phyloP scores from a whole-genome alignment of 2,888 invertebrate genomes.

The Leptogaster cylindrica region DNA sequence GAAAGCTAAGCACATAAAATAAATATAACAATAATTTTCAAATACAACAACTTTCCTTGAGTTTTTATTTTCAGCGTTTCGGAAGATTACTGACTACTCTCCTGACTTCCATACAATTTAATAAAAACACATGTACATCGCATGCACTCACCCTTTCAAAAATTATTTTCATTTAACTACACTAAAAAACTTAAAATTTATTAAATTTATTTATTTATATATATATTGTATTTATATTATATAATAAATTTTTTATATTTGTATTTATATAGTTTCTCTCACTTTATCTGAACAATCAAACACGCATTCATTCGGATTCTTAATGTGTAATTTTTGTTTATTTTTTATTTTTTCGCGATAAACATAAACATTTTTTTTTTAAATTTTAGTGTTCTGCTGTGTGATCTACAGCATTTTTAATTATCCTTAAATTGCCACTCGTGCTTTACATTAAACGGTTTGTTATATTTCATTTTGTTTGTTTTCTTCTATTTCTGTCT shows the following conservation, averaged over 20 bases:
- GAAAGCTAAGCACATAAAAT: not conserved
- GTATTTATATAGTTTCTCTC: constrained; percentile 34
- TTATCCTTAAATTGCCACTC: constrained; percentile 32
- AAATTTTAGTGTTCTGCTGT: not conserved
- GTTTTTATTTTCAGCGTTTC: constrained; percentile 5
- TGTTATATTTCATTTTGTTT: constrained; percentile 3
- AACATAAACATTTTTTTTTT: constrained; percentile 9
- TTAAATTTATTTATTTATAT: constrained; percentile 46
- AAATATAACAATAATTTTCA: not conserved
- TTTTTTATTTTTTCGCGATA: too few relatives aligned
- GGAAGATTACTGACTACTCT: too few relatives aligned
- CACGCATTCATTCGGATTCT: constrained; percentile 14
- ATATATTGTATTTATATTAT: constrained; percentile 42
- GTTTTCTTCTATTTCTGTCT: constrained; percentile 6
- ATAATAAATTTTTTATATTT: constrained; percentile 37
- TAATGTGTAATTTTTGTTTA: constrained; percentile 10
- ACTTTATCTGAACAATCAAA: constrained; percentile 21
- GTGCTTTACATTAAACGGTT: constrained; percentile 22
- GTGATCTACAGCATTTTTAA: not conserved
- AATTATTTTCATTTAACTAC: constrained; percentile 47
- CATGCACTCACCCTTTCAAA: constrained; percentile 26
- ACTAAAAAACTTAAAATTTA: constrained; percentile 48
- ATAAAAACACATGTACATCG: constrained; percentile 22
- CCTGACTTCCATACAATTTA: constrained; percentile 19
- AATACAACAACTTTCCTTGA: constrained; percentile 1